Evolutionary conservation across 1,140 invertebrate genomes (phyloP), one percentile per base, ranked within the genome.

Genomic region (Drosophila mojavensis): DNA sequence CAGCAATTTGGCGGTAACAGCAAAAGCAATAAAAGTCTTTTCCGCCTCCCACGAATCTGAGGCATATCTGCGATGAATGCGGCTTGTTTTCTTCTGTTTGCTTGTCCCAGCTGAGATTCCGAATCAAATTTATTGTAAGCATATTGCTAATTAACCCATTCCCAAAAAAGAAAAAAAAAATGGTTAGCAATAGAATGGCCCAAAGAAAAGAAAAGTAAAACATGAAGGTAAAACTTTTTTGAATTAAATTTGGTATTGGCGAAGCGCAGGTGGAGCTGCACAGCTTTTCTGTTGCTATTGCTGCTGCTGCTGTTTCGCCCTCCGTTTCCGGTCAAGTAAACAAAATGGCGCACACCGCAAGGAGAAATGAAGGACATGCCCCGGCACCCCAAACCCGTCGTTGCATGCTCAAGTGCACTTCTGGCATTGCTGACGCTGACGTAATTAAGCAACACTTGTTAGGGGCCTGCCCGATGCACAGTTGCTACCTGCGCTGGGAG

Each of bases 381-480:
- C 58, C 55, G 5, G 17, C 20, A 20, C n/a, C 26, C 53, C 36
- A n/a, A 39, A 41, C 45, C 41, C 70, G 45, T 71, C 70, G 45
- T 75, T 88, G 72, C 79, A 82, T 86, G 83, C 83, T 59, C 79
- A 70, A 86, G 79, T 88, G 83, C 79, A 86, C 76, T 88, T 70
- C 47, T 71, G 64, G 67, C 51, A 64, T 75, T 59, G 81, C 75
- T 53, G 65, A 70, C 80, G 81, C 83, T 83, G 84, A 88, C 83
- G 83, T 89, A 88, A 88, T 88, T 88, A 88, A 78, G 79, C 83
- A 89, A 83, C 83, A 88, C 84, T 88, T 88, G 83, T 88, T 88
- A 60, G 45, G 43, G 56, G 30, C 36, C 53, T 20, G 26, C 5
- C 3, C 50, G 11, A 13, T 10, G 33, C 54, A 58, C 41, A 30